Evolutionary conservation across 2,888 invertebrate genomes (phyloP).

Genomic region (Lasioglossum vierecki): DNA sequence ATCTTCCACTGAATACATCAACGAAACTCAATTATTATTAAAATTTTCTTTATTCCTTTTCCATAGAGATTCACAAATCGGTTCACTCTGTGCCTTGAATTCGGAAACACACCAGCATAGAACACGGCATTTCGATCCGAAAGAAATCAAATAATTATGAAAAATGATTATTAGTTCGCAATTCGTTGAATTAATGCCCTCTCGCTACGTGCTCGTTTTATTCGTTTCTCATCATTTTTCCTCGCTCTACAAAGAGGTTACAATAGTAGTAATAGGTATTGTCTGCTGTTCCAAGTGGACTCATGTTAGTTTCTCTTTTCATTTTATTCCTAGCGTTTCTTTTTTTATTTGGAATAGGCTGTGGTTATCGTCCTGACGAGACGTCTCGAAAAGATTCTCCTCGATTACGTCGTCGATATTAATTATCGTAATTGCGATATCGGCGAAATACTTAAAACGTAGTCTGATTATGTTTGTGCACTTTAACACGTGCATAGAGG

Average conservation of each 20-base stretch:
- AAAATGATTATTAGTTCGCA: conserved; percentile 42
- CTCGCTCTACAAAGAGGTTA: conserved; percentile 43
- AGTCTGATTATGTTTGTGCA: conserved; percentile 36
- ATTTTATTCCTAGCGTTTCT: conserved; percentile 31
- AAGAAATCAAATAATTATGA: background rate
- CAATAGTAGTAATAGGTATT: conserved; percentile 69
- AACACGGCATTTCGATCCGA: conserved; percentile 5
- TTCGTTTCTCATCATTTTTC: background rate
- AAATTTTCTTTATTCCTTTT: conserved; percentile 18
- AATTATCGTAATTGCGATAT: conserved; percentile 19
- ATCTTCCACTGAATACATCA: background rate
- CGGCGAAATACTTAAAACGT: conserved; percentile 23
- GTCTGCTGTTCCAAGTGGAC: conserved; percentile 67
- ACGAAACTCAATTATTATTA: background rate
- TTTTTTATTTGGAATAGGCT: conserved; percentile 33
- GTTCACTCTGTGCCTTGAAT: conserved; percentile 11
- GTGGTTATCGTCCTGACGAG: conserved; percentile 43
- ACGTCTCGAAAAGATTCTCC: conserved; percentile 14
- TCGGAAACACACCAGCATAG: conserved; percentile 18
- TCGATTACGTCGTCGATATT: background rate
- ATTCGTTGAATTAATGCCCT: conserved; percentile 61
- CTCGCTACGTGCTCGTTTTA: conserved; percentile 44
- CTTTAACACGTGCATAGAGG: conserved; percentile 48
- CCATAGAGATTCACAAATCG: conserved; percentile 7
- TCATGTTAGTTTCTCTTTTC: conserved; percentile 1